Evolutionary conservation across 92 coral and sea anemone genomes (phyloP).

Genomic region (Scolanthus callimorphus): DNA sequence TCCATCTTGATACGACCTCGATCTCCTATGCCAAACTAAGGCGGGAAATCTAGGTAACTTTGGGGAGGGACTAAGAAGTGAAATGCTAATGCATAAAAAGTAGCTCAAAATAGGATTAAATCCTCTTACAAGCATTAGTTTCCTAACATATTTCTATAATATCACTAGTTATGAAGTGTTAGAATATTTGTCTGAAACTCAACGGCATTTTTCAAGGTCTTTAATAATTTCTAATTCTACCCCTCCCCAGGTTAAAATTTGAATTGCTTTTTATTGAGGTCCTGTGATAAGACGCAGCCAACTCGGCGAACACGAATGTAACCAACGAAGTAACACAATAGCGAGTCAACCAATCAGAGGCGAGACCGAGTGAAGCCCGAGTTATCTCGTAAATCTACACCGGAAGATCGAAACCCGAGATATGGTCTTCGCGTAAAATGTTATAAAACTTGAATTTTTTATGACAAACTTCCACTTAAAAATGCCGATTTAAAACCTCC

Average conservation of each 20-base stretch:
- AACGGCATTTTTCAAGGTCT: no score
- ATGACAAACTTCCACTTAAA: no score
- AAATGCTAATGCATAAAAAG: not conserved
- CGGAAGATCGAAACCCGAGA: constrained; percentile 30
- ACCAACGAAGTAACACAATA: constrained; percentile 1
- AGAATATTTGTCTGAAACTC: no score
- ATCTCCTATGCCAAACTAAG: not conserved
- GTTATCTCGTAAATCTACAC: constrained; percentile 19
- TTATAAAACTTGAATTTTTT: no score
- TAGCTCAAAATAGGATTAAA: not conserved
- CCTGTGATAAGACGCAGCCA: constrained; percentile 51
- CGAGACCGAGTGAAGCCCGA: not conserved
- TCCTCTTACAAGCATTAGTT: no score
- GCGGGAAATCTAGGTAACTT: not conserved
- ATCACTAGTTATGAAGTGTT: no score
- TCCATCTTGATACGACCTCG: constrained; percentile 1
- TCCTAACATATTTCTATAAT: no score
- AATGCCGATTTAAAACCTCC: no score
- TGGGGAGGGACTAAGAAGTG: not conserved
- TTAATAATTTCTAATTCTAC: not conserved
- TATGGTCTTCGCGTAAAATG: no score
- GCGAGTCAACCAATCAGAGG: not conserved
- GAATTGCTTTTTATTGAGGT: constrained; percentile 17
- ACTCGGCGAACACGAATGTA: constrained; percentile 22
- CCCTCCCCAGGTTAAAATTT: constrained; percentile 14